Evolutionary conservation across 1,140 invertebrate species (phyloP).

Genomic region (Nymphalis io): DNA sequence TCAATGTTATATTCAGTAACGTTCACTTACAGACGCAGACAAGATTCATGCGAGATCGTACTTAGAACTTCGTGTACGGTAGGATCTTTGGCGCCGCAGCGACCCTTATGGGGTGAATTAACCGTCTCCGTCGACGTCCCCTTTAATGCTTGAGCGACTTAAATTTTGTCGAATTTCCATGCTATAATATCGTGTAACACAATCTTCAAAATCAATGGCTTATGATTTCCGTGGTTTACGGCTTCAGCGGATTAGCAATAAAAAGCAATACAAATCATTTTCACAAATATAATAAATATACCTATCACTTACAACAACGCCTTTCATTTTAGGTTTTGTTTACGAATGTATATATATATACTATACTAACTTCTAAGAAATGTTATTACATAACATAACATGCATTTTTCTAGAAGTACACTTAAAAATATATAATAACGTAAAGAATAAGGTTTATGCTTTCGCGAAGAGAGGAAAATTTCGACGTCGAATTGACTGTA

Average conservation of each 20-base stretch:
- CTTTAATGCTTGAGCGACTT: constrained; percentile 76
- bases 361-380: too few relatives aligned
- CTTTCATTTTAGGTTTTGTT: too few relatives aligned
- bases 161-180: constrained; percentile 79
- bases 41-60: constrained; percentile 50
- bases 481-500: too few relatives aligned
- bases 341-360: too few relatives aligned
- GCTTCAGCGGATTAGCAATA: constrained; percentile 14
- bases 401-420: too few relatives aligned
- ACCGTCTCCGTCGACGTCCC: constrained; percentile 72
- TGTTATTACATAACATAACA: too few relatives aligned
- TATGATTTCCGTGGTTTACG: constrained; percentile 72
- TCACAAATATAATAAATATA: neutral
- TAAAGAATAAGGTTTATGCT: too few relatives aligned
- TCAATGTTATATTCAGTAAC: constrained; percentile 14
- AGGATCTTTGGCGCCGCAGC: constrained; percentile 73
- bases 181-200: constrained; percentile 69
- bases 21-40: constrained; percentile 26
- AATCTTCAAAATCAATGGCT: constrained; percentile 67
- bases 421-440: too few relatives aligned
- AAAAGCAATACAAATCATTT: neutral
- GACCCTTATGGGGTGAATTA: constrained; percentile 79
- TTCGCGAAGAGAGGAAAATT: too few relatives aligned
- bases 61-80: constrained; percentile 76
- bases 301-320: too few relatives aligned